Base-by-base conservation (phyloP, 2,113 vertebrate species). In the Mionectes macconnelli region DNA sequence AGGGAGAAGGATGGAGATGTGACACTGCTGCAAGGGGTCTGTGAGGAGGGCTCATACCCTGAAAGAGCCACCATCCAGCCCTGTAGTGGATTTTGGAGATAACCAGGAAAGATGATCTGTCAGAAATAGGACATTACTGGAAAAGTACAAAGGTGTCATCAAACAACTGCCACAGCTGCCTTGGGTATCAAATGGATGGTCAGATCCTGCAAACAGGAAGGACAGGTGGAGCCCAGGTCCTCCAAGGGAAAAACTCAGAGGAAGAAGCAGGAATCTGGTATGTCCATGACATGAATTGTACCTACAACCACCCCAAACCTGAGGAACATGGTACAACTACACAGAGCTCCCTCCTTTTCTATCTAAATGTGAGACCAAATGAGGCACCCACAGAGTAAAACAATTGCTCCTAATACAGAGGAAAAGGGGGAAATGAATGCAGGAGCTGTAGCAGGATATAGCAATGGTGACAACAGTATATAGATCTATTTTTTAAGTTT, bases 311-410 rank as follows among this genome's bases (percentile, higher is more conserved):
- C 31, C 22, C 50, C 27, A 37, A 66, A 66, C 27, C 59, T 18
- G 9, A 50, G 59, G 33, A 66, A 73, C 9, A 2, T 2, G 9
- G 9, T 7, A 17, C 0, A 0, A 31, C 20, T 40, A 30, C 42
- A 40, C 30, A 40, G 8, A 70, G 33, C 40, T 40, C 27, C n/a
- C 10, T 78, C 10, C 15, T 47, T 55, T 47, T 55, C 75, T 56
- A 30, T 40, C 42, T 49, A 49, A 63, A 70, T 14, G 8, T 0
- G 49, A 80, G 31, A 37, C 20, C 2, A 20, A 47, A 28, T 47
- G 23, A 20, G 53, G 47, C 30, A 47, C 12, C 9, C 45, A n/a
- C 28, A 63, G 30, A 21, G 10, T 47, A 39, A 42, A 66, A 73
- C 50, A 37, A 37, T 37, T 66, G 44, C 27, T 50, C 17, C 37